Evolutionary conservation across 2,113 vertebrate species (phyloP), one percentile per base, ranked within the genome.

Genomic region (Bujurquina vittata): DNA sequence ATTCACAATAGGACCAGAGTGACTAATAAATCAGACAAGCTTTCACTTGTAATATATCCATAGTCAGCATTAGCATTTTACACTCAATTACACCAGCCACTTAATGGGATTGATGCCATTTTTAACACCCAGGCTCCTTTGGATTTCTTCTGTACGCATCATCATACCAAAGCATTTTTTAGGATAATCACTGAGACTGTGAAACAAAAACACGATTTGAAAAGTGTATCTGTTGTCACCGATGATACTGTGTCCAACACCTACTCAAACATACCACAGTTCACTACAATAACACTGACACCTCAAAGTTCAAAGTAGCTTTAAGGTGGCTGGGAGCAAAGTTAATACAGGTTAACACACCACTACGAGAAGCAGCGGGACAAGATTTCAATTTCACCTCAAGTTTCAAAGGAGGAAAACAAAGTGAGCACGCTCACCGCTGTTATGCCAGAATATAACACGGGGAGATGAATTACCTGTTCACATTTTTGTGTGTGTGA

Each of bases 1-100:
- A 58, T 83, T 83, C 78, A 87, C 22, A 20, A 73, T 15, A 63
- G 37, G 57, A 23, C 54, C 60, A 2, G 22, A 67, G 61, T 6
- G 78, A 73, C 52, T 15, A 77, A 87, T 88, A 83, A 90, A 91
- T 81, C 67, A 80, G 84, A 84, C 43, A 31, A 57, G 17, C 55
- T 22, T 87, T 78, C 23, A 18, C 33, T 60, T 72, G 46, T 62
- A 67, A 61, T 61, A 33, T 55, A 81, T 29, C 33, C 22, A 78
- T 82, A 69, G 79, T 75, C 15, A 78, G 62, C 65, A 69, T 69
- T 69, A 69, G 23, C 43, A 69, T 69, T 69, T 52, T 52, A 17
- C 29, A 37, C 63, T 26, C 20, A 46, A 22, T 87, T n/a, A 81
- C 77, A 83, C 81, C 80, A 63, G 35, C 49, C 54, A 43, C 35